These are phyloP conservation scores for Galendromus occidentalis DNA, from an alignment of 1,140 invertebrate species.

Conservation along the genomic window DNA sequence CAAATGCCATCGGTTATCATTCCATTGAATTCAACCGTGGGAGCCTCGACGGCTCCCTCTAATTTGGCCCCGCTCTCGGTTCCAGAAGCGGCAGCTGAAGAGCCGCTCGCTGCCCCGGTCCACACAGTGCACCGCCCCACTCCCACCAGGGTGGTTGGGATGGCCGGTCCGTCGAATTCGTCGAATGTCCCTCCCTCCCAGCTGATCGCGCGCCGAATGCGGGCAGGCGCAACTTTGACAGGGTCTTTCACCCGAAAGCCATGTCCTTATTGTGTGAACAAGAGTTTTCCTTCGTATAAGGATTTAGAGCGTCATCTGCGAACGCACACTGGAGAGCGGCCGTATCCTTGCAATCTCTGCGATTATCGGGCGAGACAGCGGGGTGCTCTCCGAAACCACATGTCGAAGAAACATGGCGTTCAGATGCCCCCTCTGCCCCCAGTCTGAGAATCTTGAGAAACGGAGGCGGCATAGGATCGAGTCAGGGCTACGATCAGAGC, in stretches of 20 bases:
- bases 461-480: too few species aligned
- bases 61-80: not conserved
- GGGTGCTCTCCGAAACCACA: slow-evolving; percentile 1
- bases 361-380: not conserved
- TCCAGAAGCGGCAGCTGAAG: not conserved
- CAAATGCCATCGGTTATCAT: not conserved
- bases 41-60: not conserved
- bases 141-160: not conserved
- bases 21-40: not conserved
- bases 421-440: not conserved
- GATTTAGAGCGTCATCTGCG: not conserved
- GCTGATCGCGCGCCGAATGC: not conserved
- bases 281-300: slow-evolving; percentile 10
- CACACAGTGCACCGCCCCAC: not conserved
- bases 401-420: slow-evolving; percentile 4
- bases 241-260: slow-evolving; percentile 3
- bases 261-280: not conserved
- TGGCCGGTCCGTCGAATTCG: not conserved
- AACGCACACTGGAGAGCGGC: not conserved
- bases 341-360: slow-evolving; percentile 2
- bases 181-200: not conserved
- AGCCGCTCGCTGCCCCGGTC: not conserved
- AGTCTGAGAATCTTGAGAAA: not conserved
- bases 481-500: too few species aligned
- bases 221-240: not conserved